A percentile compares a stretch with the other conserved stretches of the same genome.
Evolutionary conservation across 2,113 vertebrate species (phyloP).

Genomic region (Passerina amoena): DNA sequence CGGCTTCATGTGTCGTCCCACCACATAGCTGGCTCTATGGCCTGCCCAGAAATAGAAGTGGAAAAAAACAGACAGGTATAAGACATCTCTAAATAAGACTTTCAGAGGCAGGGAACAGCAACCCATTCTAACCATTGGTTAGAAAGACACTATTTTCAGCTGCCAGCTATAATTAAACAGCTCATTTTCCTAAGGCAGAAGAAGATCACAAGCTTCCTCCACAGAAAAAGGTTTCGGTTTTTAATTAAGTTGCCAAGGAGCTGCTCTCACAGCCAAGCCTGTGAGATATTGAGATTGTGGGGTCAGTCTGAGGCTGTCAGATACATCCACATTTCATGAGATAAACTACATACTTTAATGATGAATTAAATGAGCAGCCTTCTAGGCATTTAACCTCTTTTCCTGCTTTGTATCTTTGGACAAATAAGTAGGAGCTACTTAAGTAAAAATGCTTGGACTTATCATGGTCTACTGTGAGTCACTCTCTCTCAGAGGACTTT

Average conservation of each 20-base stretch:
- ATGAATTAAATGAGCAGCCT: neutral
- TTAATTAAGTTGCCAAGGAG: slow-evolving; percentile 37
- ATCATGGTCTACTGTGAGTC: neutral
- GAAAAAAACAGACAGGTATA: neutral
- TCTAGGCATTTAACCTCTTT: neutral
- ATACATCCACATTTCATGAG: fast-evolving
- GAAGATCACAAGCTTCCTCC: slow-evolving; percentile 44
- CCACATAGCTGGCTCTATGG: neutral
- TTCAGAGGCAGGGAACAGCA: neutral
- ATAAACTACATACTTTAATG: neutral
- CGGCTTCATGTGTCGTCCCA: neutral
- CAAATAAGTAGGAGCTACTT: neutral
- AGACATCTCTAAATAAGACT: neutral
- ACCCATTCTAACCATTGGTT: neutral
- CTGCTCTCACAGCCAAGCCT: neutral
- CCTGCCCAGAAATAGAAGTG: neutral
- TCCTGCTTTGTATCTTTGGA: neutral
- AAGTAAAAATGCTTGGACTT: neutral
- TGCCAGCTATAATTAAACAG: slow-evolving; percentile 49
- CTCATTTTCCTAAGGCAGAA: slow-evolving; percentile 20
- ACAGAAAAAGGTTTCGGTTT: neutral
- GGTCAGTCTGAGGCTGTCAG: neutral
- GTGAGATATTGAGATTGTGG: neutral
- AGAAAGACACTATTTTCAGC: slow-evolving; percentile 48
- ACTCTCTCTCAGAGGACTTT: neutral